A percentile compares a stretch with the other conserved stretches of the same genome.
phyloP scores from a whole-genome alignment of 2,797 vertebrate species.

The Ibycter americanus region DNA sequence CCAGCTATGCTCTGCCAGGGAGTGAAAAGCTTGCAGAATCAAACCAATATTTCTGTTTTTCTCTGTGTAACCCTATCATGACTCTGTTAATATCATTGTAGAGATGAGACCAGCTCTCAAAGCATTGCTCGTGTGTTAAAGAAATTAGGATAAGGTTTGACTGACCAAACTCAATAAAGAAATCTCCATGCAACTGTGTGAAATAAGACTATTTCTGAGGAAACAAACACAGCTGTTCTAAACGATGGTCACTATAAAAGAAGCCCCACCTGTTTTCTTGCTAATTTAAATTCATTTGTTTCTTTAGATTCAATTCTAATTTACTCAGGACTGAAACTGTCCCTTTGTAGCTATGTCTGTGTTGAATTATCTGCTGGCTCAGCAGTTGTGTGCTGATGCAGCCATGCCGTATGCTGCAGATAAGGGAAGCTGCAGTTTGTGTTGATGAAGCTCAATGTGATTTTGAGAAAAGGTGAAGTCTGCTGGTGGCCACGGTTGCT shows the following conservation, averaged over 20 bases:
- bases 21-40: neutral
- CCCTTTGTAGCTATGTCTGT: neutral
- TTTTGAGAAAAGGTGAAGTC: neutral
- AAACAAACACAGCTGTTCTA: neutral
- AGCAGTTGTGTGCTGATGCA: accelerated
- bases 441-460: neutral
- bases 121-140: neutral
- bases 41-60: neutral
- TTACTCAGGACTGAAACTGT: accelerated
- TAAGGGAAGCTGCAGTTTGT: neutral
- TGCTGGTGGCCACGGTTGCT: neutral
- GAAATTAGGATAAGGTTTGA: neutral
- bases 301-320: neutral
- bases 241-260: neutral
- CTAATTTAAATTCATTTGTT: neutral
- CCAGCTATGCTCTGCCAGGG: neutral
- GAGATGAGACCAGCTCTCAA: neutral
- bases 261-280: neutral
- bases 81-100: neutral
- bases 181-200: accelerated
- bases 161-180: neutral
- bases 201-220: neutral
- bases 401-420: accelerated
- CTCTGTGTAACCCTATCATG: accelerated
- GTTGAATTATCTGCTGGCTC: neutral